Conservation (phyloP, 2,113 vertebrate species). For the Falco punctatus region DNA sequence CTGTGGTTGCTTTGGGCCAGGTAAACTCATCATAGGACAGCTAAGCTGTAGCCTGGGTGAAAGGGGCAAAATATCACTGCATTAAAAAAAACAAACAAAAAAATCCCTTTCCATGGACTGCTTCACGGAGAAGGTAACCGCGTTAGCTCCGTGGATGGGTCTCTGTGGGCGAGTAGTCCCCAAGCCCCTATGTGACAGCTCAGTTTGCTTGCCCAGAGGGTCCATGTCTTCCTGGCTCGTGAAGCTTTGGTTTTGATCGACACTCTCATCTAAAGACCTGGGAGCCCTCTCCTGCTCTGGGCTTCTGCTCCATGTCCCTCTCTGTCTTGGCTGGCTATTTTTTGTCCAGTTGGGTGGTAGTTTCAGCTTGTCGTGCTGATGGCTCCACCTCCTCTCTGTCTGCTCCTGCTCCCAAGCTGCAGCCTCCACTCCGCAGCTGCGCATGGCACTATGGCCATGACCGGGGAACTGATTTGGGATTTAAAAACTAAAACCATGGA, state of each 20-base stretch:
- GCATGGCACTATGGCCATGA: accelerated
- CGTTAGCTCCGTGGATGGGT: background rate
- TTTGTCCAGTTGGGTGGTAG: background rate
- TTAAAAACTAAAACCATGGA: background rate
- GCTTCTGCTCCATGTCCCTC: background rate
- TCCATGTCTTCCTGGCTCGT: accelerated
- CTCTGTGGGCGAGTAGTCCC: background rate
- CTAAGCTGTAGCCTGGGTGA: background rate
- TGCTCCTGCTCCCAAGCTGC: background rate
- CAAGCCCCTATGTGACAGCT: background rate
- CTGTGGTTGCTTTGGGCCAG: background rate
- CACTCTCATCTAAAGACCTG: background rate
- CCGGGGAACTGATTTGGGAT: background rate
- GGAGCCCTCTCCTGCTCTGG: background rate
- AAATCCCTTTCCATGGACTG: background rate
- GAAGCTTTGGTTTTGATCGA: background rate
- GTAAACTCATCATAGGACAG: background rate
- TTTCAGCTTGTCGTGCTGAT: background rate
- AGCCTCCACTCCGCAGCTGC: background rate
- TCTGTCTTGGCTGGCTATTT: background rate
- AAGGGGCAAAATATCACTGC: background rate
- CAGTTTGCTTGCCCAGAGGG: background rate
- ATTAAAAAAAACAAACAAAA: background rate
- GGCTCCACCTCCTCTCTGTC: background rate
- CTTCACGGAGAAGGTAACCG: background rate